Evolutionary conservation across 2,888 invertebrate species (phyloP), one percentile per base, ranked within the genome.

Genomic region (Hypsopygia costalis): DNA sequence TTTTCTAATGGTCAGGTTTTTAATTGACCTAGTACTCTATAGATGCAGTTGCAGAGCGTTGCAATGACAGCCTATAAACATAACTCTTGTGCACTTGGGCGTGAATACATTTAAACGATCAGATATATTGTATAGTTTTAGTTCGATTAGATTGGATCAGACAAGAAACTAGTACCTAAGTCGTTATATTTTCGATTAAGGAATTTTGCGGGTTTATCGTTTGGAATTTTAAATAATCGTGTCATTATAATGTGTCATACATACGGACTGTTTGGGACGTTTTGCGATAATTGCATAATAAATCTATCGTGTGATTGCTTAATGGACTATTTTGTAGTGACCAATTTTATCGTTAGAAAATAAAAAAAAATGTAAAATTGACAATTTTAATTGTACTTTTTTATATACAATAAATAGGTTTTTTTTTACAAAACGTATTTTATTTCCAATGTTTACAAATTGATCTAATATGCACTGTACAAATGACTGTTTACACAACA

Each of bases 331-430:
- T 86, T 87, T 83, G 87, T 87, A 88, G 87, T 82, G 86, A 88
- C 87, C 87, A 88, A 88, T 86, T 87, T 83, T 86, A 82, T 77
- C 69, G 74, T 75, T 83, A 83, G 80, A 66, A 72, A 80, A 70
- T 60, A 68, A 68, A 55, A n/a, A 44, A 64, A 77, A 73, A 70
- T 82, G 85, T 87, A 86, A 86, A 86, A 82, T 85, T 85, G 85
- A 86, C 83, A 85, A 87, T 86, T 87, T 85, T 83, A 86, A 87
- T 25, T 85, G 88, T 87, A 86, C 87, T 82, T 87, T 21, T 87
- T 88, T 88, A 85, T 88, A 86, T 87, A 88, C 87, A 89, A 85
- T 87, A 86, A 89, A 89, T 88, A 87, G 85, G 85, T 85, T 25
- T 25, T 25, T 25, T 25, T 25, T 25, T 25, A 25, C 25, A 25